Evolutionary conservation across 2,797 vertebrate species (phyloP), one percentile per base, ranked within the genome.

Genomic region (Muraenolepis orangiensis): DNA sequence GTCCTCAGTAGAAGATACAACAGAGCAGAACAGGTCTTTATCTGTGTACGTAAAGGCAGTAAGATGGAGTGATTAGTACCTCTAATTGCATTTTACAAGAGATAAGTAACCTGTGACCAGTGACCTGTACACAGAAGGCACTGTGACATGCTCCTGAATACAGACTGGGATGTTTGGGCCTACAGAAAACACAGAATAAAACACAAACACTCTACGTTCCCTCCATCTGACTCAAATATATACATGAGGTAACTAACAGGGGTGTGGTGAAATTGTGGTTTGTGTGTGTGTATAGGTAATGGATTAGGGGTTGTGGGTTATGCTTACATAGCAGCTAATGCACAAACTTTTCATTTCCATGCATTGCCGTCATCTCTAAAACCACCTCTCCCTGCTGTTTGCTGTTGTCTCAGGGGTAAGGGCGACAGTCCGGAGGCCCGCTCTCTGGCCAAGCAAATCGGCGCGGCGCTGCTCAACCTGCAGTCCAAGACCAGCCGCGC

Each of bases 401-500:
- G n/a, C n/a, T n/a, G 0, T 67, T 57, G 13, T 75, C 66, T 78
- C 83, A 99, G 97, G 81, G 98, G 98, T 78, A 99, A 98, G 93
- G 97, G 98, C n/a, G 95, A 98, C 84, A 96, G 93, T 70, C 98
- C 97, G 0, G 98, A 99, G 90, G 96, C 97, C 18, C 94, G 98
- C 77, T 94, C 95, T 0, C 79, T 99, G 83, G 96, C 97, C 31
- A 99, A 98, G 86, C 97, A 98, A 88, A 97, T 99, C 30, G 96
- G 96, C 0, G 95, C 95, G 0, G 95, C 97, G 0, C 91, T 99
- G 78, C 94, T 98, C 90, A 99, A 95, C 74, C 90, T 99, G 73
- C 98, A 99, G 92, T 95, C 95, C 77, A 99, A 99, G 91, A 97
- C 96, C 71, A 98, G 97, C 88, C 94, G 92, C n/a, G 96, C 96